Evolutionary conservation across 2,888 invertebrate species (phyloP), one percentile per base, ranked within the genome.

Genomic region (Macrophya alboannulata): DNA sequence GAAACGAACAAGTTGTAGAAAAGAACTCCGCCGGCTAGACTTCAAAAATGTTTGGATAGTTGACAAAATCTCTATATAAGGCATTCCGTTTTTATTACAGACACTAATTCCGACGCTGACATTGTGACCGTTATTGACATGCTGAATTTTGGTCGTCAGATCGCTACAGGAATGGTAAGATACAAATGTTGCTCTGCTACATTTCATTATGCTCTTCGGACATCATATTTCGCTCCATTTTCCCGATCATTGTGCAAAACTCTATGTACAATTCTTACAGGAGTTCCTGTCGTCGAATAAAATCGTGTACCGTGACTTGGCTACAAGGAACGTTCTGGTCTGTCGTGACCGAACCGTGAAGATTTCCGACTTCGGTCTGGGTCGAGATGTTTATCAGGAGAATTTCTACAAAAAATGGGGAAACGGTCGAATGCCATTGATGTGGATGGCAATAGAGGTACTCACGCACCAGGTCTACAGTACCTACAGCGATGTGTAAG

Each of bases 401-500:
- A 97, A 97, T 90, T 95, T 97, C 86, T 98, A 98, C 91, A 96
- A 95, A 87, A 98, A 98, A 92, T 96, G 96, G 45, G 96, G 97
- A 0, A 96, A 96, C 84, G 96, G 97, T 40, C 97, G 97, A 92
- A 93, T 98, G 90, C 98, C 98, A 0, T 95, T 98, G 25, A 97
- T 98, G 90, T 98, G 98, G 98, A 97, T 98, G 96, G 98, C 98
- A 0, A 91, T 97, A 83, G 98, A 98, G 93, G 97, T 98, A 0
- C 94, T 98, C 84, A 97, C 97, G 0, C 97, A 97, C 91, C 96
- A 97, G 90, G 95, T 97, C 62, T 98, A 97, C 90, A 97, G 97
- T 15, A 95, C 97, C 0, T 96, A 97, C 91, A 98, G 98, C 92
- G 98, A 98, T 93, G 98, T 68, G 68, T 68, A 68, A 68, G 68